Evolutionary conservation across 2,113 vertebrate genomes (phyloP), one percentile per base, ranked within the genome.

Genomic region (Fulmarus glacialis): DNA sequence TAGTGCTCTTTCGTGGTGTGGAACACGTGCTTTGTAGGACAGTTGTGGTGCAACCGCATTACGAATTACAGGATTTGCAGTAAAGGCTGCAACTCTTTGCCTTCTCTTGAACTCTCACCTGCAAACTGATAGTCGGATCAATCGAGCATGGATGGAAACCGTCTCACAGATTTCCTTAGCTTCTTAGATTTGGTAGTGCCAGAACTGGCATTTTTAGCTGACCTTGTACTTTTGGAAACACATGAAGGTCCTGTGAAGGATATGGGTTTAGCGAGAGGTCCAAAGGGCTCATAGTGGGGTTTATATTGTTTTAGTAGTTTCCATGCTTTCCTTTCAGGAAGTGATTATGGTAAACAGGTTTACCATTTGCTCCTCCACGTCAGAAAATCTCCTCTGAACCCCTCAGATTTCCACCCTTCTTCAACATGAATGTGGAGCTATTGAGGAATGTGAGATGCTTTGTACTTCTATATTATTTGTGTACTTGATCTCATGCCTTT

Each of bases 1-100:
- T 4, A 38, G 74, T 0, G 9, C 36, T 67, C 32, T 53, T 63
- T 6, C 0, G 0, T 24, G 27, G 53, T 1, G 20, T 22, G 34
- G 27, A 50, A 12, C 1, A 0, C 1, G 2, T 8, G 21, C 47
- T 66, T n/a, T 23, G 45, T 48, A 32, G 66, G 47, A 72, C 52
- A 48, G 26, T 15, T 36, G 30, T 42, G 67, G 40, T 36, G 30
- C 12, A 15, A 16, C 30, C 17, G 45, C 80, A 24, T 11, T 20
- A 12, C 0, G 3, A 58, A 30, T 10, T 21, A 15, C 36, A 19
- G 38, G 48, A 24, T 29, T 21, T 5, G 42, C 36, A 87, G 19
- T 8, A 23, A 55, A 75, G 34, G 18, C 34, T 59, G 43, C 27
- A 40, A 4, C 16, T 38, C 36, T 70, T 21, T 45, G 53, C 20